phyloP scores from a whole-genome alignment of 2,797 vertebrate genomes.

The Cuniculus paca region DNA sequence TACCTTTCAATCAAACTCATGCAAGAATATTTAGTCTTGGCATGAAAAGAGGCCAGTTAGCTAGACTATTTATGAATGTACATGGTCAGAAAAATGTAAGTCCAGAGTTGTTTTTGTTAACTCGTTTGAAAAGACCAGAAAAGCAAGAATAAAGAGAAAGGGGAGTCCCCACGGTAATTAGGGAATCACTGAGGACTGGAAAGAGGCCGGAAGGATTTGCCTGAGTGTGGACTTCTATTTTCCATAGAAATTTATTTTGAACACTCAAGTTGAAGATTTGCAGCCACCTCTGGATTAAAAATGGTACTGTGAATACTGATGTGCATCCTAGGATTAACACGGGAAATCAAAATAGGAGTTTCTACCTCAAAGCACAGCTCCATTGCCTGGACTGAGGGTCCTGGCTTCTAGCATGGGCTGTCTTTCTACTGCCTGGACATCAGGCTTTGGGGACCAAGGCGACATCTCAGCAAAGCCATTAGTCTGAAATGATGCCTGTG shows the following conservation, averaged over 20 bases:
- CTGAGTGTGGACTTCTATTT: not conserved
- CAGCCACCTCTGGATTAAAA: not conserved
- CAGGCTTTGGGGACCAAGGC: not conserved
- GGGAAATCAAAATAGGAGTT: not conserved
- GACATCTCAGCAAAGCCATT: not conserved
- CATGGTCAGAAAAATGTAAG: not conserved
- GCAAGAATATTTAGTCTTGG: conserved; percentile 12
- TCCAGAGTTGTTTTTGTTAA: conserved; percentile 5
- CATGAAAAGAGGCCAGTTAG: not conserved
- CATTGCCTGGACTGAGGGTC: not conserved
- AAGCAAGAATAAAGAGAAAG: not conserved
- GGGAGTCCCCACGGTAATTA: not conserved
- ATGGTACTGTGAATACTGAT: not conserved
- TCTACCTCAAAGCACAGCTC: not conserved
- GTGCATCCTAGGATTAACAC: not conserved
- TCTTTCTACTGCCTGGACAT: not conserved
- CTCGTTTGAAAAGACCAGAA: not conserved
- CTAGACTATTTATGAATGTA: not conserved
- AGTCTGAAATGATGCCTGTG: not conserved
- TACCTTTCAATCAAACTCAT: not conserved
- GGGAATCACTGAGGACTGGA: not conserved
- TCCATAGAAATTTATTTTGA: conserved; percentile 32
- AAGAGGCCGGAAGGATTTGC: not conserved
- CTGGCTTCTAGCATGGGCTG: not conserved
- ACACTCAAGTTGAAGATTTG: not conserved